Base-by-base conservation (phyloP, 2,888 invertebrate genomes). In the Hymenopus coronatus region DNA sequence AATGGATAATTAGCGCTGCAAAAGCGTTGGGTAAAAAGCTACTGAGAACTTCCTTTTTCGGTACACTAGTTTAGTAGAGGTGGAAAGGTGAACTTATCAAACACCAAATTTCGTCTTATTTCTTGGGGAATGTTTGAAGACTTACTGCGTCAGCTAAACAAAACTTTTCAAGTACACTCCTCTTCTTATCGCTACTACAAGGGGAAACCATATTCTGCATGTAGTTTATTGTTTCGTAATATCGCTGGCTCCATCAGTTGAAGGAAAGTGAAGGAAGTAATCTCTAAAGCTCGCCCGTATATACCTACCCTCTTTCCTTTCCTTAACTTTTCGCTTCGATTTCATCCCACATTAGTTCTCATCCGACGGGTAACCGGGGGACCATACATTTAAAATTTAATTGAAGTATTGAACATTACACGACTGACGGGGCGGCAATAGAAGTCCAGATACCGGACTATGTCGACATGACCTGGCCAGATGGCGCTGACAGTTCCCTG, bases 341-440 rank as follows among this genome's bases (percentile, higher is more conserved):
- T 40, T 28, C 89, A 81, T 25, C 83, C 46, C 25, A 70, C 54
- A 70, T 70, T 70, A 70, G 54, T 15, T 70, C 54, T 70, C 54
- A 70, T 83, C 88, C 28, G 70, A 46, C 83, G 82, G 89, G 85
- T n/a, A 27, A 85, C 33, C 85, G 54, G 27, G 28, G 85, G 54
- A 85, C 46, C 54, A 85, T 33, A 85, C 85, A 85, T 85, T 84
- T 85, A 46, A 85, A 85, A 85, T 28, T 85, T 85, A 85, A 85
- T 85, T 85, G 85, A 85, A 85, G 27, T 85, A 85, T 85, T 40
- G 85, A 85, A 83, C 84, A 88, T 70, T 85, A 85, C 89, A 88
- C 82, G 89, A 85, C 54, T 88, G 89, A 54, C 46, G 88, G 88
- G 89, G 82, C 70, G 33, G 88, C 84, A 84, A 33, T 87, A 54